A percentile compares a stretch with the other conserved stretches of the same genome.
These are phyloP conservation scores for Myathropa florea DNA, from an alignment of 2,888 invertebrate genomes.

Conservation along the genomic window DNA sequence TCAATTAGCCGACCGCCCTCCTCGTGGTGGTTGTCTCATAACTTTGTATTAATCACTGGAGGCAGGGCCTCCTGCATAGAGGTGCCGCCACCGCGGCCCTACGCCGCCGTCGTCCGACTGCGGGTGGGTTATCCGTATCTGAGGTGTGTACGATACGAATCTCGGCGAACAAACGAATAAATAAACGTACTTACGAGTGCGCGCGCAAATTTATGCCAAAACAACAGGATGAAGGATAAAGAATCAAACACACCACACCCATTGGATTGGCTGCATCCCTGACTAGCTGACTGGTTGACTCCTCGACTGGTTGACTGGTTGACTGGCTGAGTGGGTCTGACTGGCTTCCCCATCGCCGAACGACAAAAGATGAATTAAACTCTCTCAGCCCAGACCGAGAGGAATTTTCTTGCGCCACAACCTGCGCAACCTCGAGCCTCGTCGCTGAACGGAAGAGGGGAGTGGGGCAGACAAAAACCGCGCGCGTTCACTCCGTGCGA, in stretches of 20 bases:
- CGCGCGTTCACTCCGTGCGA: constrained; percentile 13
- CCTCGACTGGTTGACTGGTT: background rate
- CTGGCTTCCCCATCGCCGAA: background rate
- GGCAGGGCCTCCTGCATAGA: constrained; percentile 52
- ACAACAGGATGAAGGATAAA: constrained; percentile 65
- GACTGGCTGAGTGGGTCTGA: background rate
- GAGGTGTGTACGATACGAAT: background rate
- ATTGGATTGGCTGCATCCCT: constrained; percentile 4
- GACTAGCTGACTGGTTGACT: background rate
- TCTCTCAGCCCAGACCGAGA: constrained; percentile 41
- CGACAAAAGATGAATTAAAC: constrained; percentile 65
- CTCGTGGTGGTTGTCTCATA: constrained; percentile 56
- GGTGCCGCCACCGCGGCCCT: constrained; percentile 7
- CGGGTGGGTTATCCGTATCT: background rate
- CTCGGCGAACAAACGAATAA: constrained; percentile 39
- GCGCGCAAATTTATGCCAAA: constrained; percentile 60
- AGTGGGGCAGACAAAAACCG: background rate
- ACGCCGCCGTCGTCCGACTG: background rate
- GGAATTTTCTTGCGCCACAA: constrained; percentile 26
- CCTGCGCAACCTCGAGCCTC: background rate
- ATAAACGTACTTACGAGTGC: constrained; percentile 46
- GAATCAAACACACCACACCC: constrained; percentile 67
- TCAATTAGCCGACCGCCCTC: constrained; percentile 47
- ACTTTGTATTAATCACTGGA: constrained; percentile 58
- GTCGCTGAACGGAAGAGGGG: too few relatives aligned